Evolutionary conservation across 1,140 invertebrate genomes (phyloP).

Genomic region (Drosophila melanica): DNA sequence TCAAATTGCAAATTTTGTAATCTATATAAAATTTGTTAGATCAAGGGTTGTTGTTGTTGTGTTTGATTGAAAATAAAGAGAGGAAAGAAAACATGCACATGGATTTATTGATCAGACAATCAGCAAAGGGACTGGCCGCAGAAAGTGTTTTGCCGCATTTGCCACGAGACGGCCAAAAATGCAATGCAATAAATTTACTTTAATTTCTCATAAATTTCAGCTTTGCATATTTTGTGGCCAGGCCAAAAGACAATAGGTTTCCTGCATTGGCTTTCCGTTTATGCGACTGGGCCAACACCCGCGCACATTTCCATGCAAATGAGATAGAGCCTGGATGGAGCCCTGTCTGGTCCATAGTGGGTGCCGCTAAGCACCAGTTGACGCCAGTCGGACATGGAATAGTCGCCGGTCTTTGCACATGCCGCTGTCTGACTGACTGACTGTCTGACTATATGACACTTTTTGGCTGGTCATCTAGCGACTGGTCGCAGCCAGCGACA

Average conservation of each 20-base stretch:
- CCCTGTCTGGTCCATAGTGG: conserved; percentile 55
- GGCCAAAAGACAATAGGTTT: conserved; percentile 74
- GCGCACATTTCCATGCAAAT: conserved; percentile 82
- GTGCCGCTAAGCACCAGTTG: conserved; percentile 79
- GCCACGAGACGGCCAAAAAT: conserved; percentile 47
- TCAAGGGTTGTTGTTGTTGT: conserved; percentile 41
- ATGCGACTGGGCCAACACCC: conserved; percentile 71
- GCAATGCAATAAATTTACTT: conserved; percentile 80
- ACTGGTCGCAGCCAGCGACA: conserved; percentile 40
- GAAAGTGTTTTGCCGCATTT: conserved; percentile 62
- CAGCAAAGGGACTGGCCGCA: conserved; percentile 61
- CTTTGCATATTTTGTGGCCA: conserved; percentile 76
- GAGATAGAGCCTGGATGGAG: conserved; percentile 48
- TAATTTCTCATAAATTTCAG: conserved; percentile 81
- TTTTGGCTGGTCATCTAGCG: conserved; percentile 51
- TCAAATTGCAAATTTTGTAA: background rate
- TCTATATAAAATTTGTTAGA: conserved; percentile 3
- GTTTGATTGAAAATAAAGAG: conserved; percentile 60
- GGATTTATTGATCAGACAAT: conserved; percentile 74
- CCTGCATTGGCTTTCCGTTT: conserved; percentile 25
- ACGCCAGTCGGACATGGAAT: conserved; percentile 47
- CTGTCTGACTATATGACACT: conserved; percentile 54
- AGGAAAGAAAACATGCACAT: conserved; percentile 46
- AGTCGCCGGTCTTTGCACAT: conserved; percentile 44
- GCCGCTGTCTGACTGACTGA: conserved; percentile 12